Evolutionary conservation across 2,113 vertebrate genomes (phyloP), one percentile per base, ranked within the genome.

Genomic region (Mormyrus lacerda): DNA sequence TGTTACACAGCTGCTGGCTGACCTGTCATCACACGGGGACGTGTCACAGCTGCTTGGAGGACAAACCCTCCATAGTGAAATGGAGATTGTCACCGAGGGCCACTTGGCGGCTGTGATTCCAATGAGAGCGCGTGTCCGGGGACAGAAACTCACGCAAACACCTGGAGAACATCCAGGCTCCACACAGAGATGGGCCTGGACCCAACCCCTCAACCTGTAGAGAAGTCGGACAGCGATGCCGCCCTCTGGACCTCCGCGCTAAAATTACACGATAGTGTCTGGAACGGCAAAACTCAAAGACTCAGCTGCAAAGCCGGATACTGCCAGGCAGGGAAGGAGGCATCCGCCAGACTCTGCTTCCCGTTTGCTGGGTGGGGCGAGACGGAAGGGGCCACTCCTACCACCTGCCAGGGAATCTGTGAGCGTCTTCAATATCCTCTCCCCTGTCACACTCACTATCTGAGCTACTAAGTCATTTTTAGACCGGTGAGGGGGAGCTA

Each of bases 381-480:
- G 3, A 42, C 13, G 17, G 35, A 79, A 79, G 73, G 44, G 44
- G 4, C 19, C 24, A 84, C 44, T 84, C 19, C n/a, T 42, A 4
- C 82, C 4, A 10, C 44, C n/a, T 84, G 44, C 82, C 39, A 47
- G 39, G 19, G 8, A 84, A 45, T 84, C 44, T 84, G 39, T 47
- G 44, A 84, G 17, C 35, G 0, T 84, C 17, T n/a, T 45, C 39
- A 84, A 84, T 45, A 47, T 84, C 82, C 19, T 84, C 82, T 84
- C 82, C 39, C 21, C 21, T 19, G 21, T 84, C 82, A 84, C 39
- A 24, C 21, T 45, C 39, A 24, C 21, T 45, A n/a, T 84, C 44
- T 13, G 82, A 84, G 82, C 44, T 84, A 44, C 42, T 84, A 84
- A 84, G 44, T 47, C 82, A 45, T 84, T 84, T 84, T 84, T 84